These are phyloP conservation scores for Platanista minor DNA, from an alignment of 2,113 vertebrate genomes.

Conservation along the genomic window DNA sequence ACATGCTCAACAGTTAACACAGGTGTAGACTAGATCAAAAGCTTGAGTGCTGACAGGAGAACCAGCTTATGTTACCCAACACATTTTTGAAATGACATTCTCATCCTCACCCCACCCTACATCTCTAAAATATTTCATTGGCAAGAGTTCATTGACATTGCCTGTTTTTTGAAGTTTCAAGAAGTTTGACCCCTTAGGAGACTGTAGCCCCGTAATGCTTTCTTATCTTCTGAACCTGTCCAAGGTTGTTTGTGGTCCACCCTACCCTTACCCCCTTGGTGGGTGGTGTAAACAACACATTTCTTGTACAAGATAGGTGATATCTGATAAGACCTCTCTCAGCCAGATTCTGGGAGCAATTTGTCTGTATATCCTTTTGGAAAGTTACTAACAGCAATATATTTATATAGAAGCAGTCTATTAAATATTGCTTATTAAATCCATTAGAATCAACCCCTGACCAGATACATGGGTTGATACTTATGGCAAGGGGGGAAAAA, in stretches of 20 bases:
- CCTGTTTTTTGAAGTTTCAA: constrained; percentile 5
- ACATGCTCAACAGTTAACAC: neutral
- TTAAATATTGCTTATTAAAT: constrained; percentile 23
- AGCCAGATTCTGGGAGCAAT: neutral
- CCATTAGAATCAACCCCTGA: neutral
- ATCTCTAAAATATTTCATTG: neutral
- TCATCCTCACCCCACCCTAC: neutral
- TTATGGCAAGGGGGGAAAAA: neutral
- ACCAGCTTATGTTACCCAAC: neutral
- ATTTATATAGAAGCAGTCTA: neutral
- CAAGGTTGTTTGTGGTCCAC: neutral
- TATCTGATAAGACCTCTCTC: neutral
- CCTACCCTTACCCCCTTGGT: neutral
- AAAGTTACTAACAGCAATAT: constrained; percentile 1
- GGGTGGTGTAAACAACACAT: neutral
- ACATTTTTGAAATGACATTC: neutral
- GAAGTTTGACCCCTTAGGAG: neutral
- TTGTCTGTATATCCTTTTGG: constrained; percentile 16
- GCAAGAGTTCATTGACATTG: neutral
- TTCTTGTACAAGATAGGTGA: constrained; percentile 9
- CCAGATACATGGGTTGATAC: neutral
- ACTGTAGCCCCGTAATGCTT: neutral
- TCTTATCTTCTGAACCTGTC: neutral
- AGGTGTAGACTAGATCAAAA: neutral
- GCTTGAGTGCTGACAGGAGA: neutral